Evolutionary conservation across 2,797 vertebrate genomes (phyloP).

Genomic region (Halcyon chelicuti): DNA sequence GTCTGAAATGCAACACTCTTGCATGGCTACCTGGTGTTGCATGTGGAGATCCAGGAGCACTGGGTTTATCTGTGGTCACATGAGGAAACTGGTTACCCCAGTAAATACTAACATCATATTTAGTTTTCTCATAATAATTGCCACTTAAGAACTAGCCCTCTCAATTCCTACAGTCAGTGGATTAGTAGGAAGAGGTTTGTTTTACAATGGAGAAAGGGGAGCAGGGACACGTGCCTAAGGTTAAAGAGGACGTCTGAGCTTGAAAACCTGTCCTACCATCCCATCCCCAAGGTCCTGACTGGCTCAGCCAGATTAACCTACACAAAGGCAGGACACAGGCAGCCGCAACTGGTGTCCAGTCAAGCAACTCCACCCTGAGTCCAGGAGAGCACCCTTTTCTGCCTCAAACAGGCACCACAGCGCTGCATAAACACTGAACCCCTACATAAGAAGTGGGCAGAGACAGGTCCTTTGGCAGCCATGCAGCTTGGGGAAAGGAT

Average conservation of each 20-base stretch:
- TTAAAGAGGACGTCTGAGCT: not conserved
- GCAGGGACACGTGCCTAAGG: rapidly evolving
- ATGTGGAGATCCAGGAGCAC: rapidly evolving
- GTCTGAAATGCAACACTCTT: not conserved
- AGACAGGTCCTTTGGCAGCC: not conserved
- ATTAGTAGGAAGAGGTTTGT: not conserved
- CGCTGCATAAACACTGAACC: not conserved
- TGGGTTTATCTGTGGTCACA: not conserved
- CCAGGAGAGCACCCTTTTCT: not conserved
- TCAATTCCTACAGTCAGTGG: not conserved
- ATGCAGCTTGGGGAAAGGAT: not conserved
- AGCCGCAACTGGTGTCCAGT: not conserved
- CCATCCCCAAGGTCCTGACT: not conserved
- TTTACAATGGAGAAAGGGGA: not conserved
- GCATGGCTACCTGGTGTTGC: not conserved
- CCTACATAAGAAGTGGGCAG: not conserved
- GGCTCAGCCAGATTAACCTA: not conserved
- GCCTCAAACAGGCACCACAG: not conserved
- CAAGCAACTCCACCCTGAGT: not conserved
- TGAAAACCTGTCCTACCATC: not conserved
- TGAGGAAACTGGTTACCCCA: not conserved
- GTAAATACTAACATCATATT: not conserved
- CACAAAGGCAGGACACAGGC: not conserved
- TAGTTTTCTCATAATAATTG: not conserved
- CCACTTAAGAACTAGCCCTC: not conserved